phyloP scores from a whole-genome alignment of 2,113 vertebrate genomes.

The Catharus bicknelli region DNA sequence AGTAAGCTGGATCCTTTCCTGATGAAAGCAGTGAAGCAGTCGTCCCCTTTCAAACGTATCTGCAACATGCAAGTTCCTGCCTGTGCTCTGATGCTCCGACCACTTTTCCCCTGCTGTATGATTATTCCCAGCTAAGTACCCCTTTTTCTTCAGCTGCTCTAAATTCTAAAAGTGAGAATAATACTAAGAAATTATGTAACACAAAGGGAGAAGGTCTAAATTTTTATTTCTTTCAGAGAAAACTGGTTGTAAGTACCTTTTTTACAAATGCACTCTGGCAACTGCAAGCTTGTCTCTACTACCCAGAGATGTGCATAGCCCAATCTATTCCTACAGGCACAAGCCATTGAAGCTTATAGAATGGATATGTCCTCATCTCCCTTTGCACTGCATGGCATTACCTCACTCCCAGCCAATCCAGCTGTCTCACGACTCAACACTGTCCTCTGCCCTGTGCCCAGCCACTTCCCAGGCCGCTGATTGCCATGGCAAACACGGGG shows the following conservation, averaged over 20 bases:
- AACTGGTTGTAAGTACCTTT: background rate
- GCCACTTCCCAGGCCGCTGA: background rate
- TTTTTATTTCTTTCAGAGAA: background rate
- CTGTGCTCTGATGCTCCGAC: accelerated
- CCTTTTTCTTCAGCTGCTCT: background rate
- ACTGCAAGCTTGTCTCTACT: background rate
- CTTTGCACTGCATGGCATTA: constrained; percentile 59
- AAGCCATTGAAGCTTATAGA: background rate
- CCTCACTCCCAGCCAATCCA: constrained; percentile 73
- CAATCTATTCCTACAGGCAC: background rate
- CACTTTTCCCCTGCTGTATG: background rate
- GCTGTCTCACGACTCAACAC: background rate
- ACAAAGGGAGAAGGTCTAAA: background rate
- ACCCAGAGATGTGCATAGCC: background rate
- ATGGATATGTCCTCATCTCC: background rate
- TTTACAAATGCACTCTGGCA: background rate
- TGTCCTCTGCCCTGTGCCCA: background rate
- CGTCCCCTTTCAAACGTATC: background rate
- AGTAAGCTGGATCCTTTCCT: background rate
- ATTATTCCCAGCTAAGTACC: background rate
- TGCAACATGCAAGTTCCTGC: background rate
- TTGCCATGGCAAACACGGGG: background rate
- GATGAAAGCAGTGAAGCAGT: background rate
- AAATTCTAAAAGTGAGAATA: background rate
- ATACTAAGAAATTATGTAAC: background rate